Conservation (phyloP, 2,113 vertebrate species). For the Aphyosemion australe region DNA sequence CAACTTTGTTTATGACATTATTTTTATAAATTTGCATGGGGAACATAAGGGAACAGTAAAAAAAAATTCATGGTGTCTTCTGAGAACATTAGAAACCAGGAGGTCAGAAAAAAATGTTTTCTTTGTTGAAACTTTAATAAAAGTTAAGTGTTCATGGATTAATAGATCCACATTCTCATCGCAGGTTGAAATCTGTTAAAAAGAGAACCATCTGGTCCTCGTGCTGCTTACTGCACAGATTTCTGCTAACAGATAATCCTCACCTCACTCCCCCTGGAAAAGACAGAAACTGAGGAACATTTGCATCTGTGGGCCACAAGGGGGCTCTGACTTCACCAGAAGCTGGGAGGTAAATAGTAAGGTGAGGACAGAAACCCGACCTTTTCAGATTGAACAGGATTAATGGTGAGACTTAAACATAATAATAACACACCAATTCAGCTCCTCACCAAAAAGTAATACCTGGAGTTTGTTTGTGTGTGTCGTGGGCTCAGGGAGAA, state of each 20-base stretch:
- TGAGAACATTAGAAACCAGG: background rate
- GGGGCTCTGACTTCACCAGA: constrained; percentile 33
- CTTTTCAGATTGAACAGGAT: constrained; percentile 16
- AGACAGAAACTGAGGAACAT: constrained; percentile 26
- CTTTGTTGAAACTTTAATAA: no score
- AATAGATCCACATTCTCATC: constrained; percentile 14
- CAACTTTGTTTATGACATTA: no score
- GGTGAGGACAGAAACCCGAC: no score
- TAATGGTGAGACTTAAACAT: background rate
- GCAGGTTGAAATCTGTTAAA: constrained; percentile 62
- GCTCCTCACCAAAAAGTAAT: background rate
- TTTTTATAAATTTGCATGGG: background rate
- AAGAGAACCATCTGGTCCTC: constrained; percentile 79
- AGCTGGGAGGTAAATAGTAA: background rate
- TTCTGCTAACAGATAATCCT: constrained; percentile 65
- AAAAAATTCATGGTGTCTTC: background rate
- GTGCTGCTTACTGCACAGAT: constrained; percentile 42
- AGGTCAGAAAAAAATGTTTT: background rate
- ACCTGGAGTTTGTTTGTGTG: background rate
- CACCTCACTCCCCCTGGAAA: constrained; percentile 32
- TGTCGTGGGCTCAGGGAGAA: constrained; percentile 1
- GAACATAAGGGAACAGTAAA: background rate
- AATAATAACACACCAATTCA: background rate
- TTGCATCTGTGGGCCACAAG: constrained; percentile 57
- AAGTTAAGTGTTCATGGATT: no score